Evolutionary conservation across 2,113 vertebrate species (phyloP), one percentile per base, ranked within the genome.

Genomic region (Poecilia latipinna): DNA sequence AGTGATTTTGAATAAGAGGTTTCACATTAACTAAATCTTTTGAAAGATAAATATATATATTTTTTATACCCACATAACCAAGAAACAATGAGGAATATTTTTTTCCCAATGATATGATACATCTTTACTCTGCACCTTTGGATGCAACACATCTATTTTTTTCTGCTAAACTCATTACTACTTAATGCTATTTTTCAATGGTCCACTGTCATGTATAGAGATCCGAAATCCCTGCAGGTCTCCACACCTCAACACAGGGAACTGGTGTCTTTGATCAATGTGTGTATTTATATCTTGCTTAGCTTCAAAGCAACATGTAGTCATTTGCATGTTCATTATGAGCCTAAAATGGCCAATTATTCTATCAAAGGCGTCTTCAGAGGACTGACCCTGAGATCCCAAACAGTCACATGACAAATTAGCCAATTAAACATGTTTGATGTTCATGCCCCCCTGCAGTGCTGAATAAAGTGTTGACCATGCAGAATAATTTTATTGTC

Each of bases 351-450:
- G 69, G 67, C 64, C 85, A 79, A 91, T 94, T 92, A 94, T 88
- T 89, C 77, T 79, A 85, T 90, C 80, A 86, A 86, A 91, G 82
- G 69, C 42, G 35, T 63, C 63, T 69, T 77, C 29, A 35, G 79
- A 86, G 51, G 74, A 79, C 67, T 63, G 74, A 82, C 74, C 68
- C 69, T 32, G 6, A n/a, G 78, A 83, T 78, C 81, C 77, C 72
- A 68, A 90, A 89, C 83, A 86, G 90, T 92, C 81, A 83, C 72
- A 75, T 85, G 83, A 92, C 88, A 92, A 91, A 92, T 88, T 83
- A 86, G 80, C 85, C 89, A 90, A 92, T 93, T 92, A 90, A 86
- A 86, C 61, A 66, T 51, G 78, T 82, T 82, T 90, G 80, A 86
- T 88, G 83, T 79, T 44, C 51, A 32, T 35, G 68, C 63, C 74